These are phyloP conservation scores for Indri indri DNA, from an alignment of 2,113 vertebrate species.

Conservation along the genomic window DNA sequence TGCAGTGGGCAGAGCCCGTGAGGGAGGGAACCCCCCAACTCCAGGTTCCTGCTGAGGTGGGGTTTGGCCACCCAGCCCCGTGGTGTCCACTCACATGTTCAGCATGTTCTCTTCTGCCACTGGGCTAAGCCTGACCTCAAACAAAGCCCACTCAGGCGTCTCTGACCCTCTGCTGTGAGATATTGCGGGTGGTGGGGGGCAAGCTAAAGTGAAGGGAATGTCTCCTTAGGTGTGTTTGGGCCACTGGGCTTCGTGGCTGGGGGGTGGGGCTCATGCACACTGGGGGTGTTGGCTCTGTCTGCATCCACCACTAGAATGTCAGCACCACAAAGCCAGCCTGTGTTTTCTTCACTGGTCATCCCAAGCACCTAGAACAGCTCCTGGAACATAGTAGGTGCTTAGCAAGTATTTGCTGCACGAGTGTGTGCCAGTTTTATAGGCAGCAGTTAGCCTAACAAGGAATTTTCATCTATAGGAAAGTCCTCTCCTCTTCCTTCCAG, in stretches of 20 bases:
- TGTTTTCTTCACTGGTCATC: neutral
- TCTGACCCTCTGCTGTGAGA: fast-evolving
- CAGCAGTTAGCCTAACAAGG: neutral
- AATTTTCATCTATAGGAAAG: neutral
- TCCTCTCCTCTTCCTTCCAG: neutral
- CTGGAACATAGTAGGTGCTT: neutral
- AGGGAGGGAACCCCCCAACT: too few species aligned
- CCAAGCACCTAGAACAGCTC: too few species aligned
- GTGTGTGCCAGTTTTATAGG: fast-evolving
- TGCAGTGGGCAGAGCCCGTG: fast-evolving
- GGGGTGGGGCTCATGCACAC: fast-evolving
- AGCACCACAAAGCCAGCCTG: neutral
- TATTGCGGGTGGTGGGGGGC: too few species aligned
- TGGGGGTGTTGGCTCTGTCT: too few species aligned
- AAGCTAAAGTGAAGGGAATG: neutral
- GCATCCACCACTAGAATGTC: neutral
- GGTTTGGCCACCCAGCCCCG: too few species aligned
- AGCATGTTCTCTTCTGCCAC: fast-evolving
- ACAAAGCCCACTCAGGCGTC: too few species aligned
- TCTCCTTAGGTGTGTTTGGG: too few species aligned
- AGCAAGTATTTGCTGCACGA: fast-evolving
- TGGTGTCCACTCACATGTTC: fast-evolving
- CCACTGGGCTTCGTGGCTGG: neutral
- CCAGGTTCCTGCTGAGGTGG: neutral
- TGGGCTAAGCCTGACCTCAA: neutral